Evolutionary conservation across 2,113 vertebrate species (phyloP).

Genomic region (Onychorhynchus coronatus): DNA sequence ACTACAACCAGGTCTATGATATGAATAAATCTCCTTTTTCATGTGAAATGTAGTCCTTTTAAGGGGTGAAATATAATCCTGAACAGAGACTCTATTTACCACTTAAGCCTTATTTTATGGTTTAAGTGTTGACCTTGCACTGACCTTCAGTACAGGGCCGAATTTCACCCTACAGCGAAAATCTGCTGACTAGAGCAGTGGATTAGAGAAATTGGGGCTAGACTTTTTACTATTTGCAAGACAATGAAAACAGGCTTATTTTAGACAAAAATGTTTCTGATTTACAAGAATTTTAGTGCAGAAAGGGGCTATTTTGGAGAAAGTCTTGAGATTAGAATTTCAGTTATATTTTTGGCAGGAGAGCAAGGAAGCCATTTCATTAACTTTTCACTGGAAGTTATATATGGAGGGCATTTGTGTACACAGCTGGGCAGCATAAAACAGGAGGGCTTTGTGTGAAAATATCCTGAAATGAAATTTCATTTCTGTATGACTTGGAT

Average conservation of each 20-base stretch:
- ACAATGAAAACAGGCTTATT: slow-evolving; percentile 51
- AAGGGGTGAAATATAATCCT: slow-evolving; percentile 48
- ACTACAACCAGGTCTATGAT: not conserved
- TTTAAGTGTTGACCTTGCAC: slow-evolving; percentile 54
- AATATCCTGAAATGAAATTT: slow-evolving; percentile 57
- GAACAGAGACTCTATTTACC: slow-evolving; percentile 58
- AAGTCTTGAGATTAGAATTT: slow-evolving; percentile 55
- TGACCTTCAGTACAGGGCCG: slow-evolving; percentile 40
- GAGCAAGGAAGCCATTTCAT: slow-evolving; percentile 58
- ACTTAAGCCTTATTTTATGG: slow-evolving; percentile 64
- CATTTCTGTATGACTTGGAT: not conserved
- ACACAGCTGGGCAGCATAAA: slow-evolving; percentile 67
- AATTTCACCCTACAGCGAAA: slow-evolving; percentile 40
- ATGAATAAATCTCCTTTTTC: slow-evolving; percentile 38
- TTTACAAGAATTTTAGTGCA: slow-evolving; percentile 47
- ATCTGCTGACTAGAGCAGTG: not conserved
- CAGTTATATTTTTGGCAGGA: slow-evolving; percentile 45
- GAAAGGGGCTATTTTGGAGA: slow-evolving; percentile 47
- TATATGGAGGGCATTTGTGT: slow-evolving; percentile 60
- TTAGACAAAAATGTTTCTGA: slow-evolving; percentile 46
- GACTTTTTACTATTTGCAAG: slow-evolving; percentile 33
- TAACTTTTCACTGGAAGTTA: slow-evolving; percentile 64
- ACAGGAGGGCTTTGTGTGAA: slow-evolving; percentile 62
- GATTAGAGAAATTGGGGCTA: slow-evolving; percentile 41
- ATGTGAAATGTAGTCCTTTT: slow-evolving; percentile 17